Evolutionary conservation across 2,888 invertebrate genomes (phyloP).

Genomic region (Seira sanloemensis): DNA sequence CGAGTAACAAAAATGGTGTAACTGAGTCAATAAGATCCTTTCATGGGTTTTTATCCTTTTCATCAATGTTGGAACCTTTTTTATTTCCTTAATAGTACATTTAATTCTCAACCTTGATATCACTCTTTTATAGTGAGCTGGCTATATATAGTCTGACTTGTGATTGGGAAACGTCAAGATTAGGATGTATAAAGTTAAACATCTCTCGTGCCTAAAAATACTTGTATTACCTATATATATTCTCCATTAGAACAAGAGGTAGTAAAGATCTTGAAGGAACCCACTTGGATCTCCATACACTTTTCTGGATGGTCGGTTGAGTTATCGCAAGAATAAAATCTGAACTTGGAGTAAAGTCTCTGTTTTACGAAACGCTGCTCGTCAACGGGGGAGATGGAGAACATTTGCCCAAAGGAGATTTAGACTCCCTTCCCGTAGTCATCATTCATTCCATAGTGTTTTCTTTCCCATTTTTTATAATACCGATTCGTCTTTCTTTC

Average conservation of each 20-base stretch:
- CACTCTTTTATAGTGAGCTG: not conserved
- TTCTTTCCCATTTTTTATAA: slow-evolving; percentile 19
- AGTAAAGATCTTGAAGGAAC: not conserved
- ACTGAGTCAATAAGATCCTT: slow-evolving; percentile 34
- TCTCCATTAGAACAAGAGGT: no score
- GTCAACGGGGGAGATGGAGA: slow-evolving; percentile 24
- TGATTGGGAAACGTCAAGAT: slow-evolving; percentile 49
- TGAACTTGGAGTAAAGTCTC: slow-evolving; percentile 17
- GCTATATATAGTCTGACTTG: slow-evolving; percentile 24
- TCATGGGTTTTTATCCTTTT: slow-evolving; percentile 38
- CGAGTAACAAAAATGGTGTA: not conserved
- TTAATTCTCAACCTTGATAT: not conserved
- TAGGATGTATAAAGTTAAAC: slow-evolving; percentile 11
- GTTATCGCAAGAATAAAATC: slow-evolving; percentile 55
- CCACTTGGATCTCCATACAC: not conserved
- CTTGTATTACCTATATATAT: no score
- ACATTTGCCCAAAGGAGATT: slow-evolving; percentile 52
- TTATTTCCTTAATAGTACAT: not conserved
- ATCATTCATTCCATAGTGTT: slow-evolving; percentile 20
- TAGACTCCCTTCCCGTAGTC: slow-evolving; percentile 19
- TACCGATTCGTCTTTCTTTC: slow-evolving; percentile 13
- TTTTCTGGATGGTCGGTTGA: slow-evolving; percentile 36
- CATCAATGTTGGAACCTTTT: not conserved
- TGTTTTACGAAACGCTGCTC: slow-evolving; percentile 32
- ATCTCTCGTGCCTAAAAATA: no score